phyloP scores from a whole-genome alignment of 2,888 invertebrate species.

The Macrophya annulata region DNA sequence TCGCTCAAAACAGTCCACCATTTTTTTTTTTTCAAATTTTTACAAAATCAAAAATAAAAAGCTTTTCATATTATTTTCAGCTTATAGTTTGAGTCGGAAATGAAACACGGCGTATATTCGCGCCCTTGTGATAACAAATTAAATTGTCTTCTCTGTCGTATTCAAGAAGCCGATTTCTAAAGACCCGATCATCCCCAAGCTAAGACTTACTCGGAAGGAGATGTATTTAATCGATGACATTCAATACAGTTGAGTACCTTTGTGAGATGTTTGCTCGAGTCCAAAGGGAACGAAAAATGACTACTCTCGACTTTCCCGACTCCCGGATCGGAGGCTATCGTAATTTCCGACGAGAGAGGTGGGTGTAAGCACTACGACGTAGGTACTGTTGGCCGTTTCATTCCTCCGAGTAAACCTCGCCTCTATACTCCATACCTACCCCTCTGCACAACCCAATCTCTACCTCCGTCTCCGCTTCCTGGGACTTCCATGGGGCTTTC shows the following conservation, averaged over 20 bases:
- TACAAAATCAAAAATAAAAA: neutral
- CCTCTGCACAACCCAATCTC: slow-evolving; percentile 33
- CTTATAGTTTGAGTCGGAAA: neutral
- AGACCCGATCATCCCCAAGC: slow-evolving; percentile 48
- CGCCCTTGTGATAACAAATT: slow-evolving; percentile 52
- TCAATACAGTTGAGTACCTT: slow-evolving; percentile 55
- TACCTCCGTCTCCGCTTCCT: slow-evolving; percentile 47
- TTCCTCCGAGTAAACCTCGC: slow-evolving; percentile 49
- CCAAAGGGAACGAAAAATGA: slow-evolving; percentile 54
- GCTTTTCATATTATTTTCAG: neutral
- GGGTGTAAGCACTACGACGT: slow-evolving; percentile 3
- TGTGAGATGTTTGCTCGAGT: slow-evolving; percentile 49
- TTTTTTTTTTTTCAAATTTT: neutral
- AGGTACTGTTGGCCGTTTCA: slow-evolving; percentile 48
- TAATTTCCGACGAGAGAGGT: slow-evolving; percentile 54
- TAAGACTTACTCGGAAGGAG: neutral
- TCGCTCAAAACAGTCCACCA: neutral
- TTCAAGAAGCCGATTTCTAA: slow-evolving; percentile 40
- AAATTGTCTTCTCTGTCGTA: slow-evolving; percentile 55
- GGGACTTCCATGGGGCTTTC: slow-evolving; percentile 46
- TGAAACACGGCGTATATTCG: slow-evolving; percentile 10
- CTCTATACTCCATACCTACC: neutral
- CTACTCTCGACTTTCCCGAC: slow-evolving; percentile 50
- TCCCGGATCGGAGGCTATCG: slow-evolving; percentile 51
- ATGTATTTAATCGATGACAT: slow-evolving; percentile 54